Conservation (phyloP, 2,797 vertebrate species). For the Odontamblyopus lacepedii region DNA sequence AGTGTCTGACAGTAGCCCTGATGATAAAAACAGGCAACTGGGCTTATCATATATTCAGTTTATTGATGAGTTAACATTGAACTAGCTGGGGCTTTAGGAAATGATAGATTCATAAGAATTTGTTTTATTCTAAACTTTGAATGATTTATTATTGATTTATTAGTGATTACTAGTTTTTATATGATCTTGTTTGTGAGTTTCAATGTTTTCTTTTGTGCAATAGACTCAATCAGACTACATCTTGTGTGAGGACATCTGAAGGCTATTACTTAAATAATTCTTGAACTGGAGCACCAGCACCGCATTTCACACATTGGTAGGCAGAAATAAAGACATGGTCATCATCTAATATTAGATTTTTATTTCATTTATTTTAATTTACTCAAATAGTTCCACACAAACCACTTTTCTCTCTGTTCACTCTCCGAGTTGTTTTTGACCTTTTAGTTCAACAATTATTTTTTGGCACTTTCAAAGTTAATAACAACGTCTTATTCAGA, state of each 20-base stretch:
- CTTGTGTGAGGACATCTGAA: too few species aligned
- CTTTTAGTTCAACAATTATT: too few species aligned
- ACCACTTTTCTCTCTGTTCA: too few species aligned
- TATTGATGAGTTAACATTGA: too few species aligned
- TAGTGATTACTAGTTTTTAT: neutral
- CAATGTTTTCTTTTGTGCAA: neutral
- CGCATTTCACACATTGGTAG: slow-evolving; percentile 16
- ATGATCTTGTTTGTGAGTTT: neutral
- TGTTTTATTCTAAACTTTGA: too few species aligned
- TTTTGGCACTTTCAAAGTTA: neutral
- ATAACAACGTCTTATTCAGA: neutral
- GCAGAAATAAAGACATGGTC: slow-evolving; percentile 1
- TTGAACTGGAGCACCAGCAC: slow-evolving; percentile 57
- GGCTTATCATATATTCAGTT: neutral
- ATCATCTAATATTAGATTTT: too few species aligned
- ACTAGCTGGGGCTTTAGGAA: too few species aligned
- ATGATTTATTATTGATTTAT: too few species aligned
- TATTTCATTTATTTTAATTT: neutral
- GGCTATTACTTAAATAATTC: slow-evolving; percentile 30
- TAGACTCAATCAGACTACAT: too few species aligned
- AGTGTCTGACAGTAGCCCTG: neutral
- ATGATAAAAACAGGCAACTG: neutral
- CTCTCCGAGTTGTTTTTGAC: too few species aligned
- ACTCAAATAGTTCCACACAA: neutral
- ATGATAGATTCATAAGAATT: too few species aligned